Percentiles rank a stretch among this genome's conserved stretches.
Conservation (phyloP, 2,113 vertebrate species). For the Lepus europaeus region DNA sequence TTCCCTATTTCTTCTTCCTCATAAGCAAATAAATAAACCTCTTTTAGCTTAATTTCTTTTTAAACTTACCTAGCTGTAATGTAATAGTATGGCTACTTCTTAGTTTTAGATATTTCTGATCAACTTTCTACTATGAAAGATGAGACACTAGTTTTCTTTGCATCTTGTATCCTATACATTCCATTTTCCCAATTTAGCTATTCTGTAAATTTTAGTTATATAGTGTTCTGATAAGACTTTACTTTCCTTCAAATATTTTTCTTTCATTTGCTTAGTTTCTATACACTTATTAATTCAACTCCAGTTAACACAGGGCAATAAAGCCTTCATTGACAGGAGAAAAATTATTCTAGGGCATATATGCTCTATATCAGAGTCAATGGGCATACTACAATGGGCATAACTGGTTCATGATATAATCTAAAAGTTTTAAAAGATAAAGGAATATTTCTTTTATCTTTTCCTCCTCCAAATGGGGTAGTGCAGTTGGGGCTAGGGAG, state of each 20-base stretch:
- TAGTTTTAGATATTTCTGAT: not conserved
- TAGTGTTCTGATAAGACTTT: not conserved
- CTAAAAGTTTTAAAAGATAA: not conserved
- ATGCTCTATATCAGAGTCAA: not conserved
- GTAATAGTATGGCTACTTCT: not conserved
- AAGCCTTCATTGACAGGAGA: conserved; percentile 1
- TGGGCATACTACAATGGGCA: not conserved
- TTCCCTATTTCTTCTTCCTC: not conserved
- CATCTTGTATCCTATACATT: not conserved
- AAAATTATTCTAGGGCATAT: not conserved
- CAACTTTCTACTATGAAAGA: not conserved
- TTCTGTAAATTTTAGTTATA: not conserved
- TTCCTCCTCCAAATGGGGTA: not conserved
- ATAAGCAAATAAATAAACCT: not conserved
- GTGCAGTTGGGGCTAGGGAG: not conserved
- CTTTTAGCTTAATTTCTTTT: not conserved
- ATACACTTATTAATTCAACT: no score
- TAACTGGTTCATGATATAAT: not conserved
- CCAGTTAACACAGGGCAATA: not conserved
- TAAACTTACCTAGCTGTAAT: not conserved
- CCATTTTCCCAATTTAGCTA: not conserved
- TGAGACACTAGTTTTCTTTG: not conserved
- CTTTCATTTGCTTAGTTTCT: not conserved
- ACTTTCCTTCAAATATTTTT: not conserved
- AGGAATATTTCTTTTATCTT: not conserved